A percentile compares a stretch with the other conserved stretches of the same genome.
These are phyloP conservation scores for Sclerurus mexicanus DNA, from an alignment of 2,113 vertebrate genomes.

Conservation along the genomic window DNA sequence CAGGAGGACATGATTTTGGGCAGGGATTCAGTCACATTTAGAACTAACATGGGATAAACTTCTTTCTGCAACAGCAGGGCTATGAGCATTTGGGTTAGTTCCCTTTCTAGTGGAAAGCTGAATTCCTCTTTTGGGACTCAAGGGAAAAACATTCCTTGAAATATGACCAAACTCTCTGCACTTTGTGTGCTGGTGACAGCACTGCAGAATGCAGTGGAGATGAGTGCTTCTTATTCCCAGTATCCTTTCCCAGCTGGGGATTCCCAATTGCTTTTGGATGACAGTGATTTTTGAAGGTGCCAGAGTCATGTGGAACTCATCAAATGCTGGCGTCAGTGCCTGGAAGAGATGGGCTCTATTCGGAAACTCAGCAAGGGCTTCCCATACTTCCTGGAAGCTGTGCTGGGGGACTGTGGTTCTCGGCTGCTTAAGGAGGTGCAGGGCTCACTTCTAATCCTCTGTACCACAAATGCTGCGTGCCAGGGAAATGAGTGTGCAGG, in stretches of 20 bases:
- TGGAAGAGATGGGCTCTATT: not conserved
- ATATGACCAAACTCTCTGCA: not conserved
- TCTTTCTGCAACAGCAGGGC: not conserved
- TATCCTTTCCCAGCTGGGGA: not conserved
- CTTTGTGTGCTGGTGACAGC: rapidly evolving
- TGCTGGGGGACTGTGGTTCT: not conserved
- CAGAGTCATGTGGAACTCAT: not conserved
- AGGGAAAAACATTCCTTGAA: not conserved
- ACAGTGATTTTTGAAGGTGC: rapidly evolving
- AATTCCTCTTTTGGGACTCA: not conserved
- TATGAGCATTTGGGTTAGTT: not conserved
- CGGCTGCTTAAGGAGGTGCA: rapidly evolving
- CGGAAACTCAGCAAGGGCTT: not conserved
- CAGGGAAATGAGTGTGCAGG: not conserved
- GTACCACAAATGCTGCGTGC: not conserved
- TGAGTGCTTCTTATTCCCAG: not conserved
- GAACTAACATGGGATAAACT: not conserved
- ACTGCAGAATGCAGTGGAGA: not conserved
- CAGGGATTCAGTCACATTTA: not conserved
- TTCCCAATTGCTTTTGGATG: not conserved
- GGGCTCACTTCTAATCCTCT: not conserved
- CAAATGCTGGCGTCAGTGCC: not conserved
- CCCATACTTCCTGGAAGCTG: not conserved
- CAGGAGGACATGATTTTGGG: not conserved
- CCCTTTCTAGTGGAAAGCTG: not conserved